Percentiles rank a stretch among this genome's conserved stretches.
phyloP scores from a whole-genome alignment of 2,888 invertebrate genomes.

The Lutraria lutraria region DNA sequence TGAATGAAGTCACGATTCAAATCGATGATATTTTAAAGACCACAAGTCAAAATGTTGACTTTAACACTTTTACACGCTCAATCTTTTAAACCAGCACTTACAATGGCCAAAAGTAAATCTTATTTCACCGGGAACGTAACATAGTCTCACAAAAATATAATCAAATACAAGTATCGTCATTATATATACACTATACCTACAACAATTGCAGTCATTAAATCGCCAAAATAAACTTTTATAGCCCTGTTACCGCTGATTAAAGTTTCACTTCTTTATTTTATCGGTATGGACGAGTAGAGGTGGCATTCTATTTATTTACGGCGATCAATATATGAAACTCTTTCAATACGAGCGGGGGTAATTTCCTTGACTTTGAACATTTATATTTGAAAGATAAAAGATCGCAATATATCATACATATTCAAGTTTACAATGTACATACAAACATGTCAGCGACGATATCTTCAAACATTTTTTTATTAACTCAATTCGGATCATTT shows the following conservation, averaged over 20 bases:
- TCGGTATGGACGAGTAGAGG: background rate
- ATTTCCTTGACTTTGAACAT: slow-evolving; percentile 14
- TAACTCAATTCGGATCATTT: background rate
- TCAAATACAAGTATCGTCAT: background rate
- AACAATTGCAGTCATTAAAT: background rate
- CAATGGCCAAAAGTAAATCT: background rate
- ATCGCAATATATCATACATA: background rate
- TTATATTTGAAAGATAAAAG: background rate
- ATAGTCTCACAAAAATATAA: background rate
- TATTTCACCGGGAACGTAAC: background rate
- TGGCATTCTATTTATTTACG: background rate
- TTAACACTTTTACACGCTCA: too few relatives aligned
- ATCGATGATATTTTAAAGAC: too few relatives aligned
- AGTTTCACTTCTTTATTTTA: background rate
- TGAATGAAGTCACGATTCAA: too few relatives aligned
- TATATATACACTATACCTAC: background rate
- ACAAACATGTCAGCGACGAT: background rate
- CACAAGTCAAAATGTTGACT: too few relatives aligned
- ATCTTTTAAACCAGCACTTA: too few relatives aligned
- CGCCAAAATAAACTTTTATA: background rate
- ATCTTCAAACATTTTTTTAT: background rate
- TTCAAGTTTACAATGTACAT: background rate
- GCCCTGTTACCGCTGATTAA: background rate
- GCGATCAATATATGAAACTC: background rate
- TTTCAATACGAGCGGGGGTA: background rate